These are phyloP conservation scores for Dione juno DNA, from an alignment of 2,888 invertebrate genomes.

Conservation along the genomic window DNA sequence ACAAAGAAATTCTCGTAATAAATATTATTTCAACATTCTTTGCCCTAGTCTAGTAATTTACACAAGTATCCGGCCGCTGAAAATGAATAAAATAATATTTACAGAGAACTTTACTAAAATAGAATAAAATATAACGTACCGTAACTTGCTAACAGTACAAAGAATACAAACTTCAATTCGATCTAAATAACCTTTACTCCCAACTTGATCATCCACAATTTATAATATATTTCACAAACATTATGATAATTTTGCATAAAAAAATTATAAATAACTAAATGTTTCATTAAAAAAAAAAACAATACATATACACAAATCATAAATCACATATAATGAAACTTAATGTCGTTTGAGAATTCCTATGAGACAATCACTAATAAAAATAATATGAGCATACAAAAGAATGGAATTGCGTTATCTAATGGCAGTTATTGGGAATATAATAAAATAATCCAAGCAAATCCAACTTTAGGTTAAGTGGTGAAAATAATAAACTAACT, in stretches of 20 bases:
- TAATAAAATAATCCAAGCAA: neutral
- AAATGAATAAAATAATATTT: slow-evolving; percentile 79
- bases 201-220: slow-evolving; percentile 42
- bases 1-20: slow-evolving; percentile 66
- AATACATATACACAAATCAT: no score
- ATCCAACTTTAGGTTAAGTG: slow-evolving; percentile 32
- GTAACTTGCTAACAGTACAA: slow-evolving; percentile 38
- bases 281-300: neutral
- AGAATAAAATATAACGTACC: slow-evolving; percentile 36
- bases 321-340: neutral
- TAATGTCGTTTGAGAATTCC: neutral
- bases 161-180: slow-evolving; percentile 37
- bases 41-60: slow-evolving; percentile 63
- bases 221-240: neutral
- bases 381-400: neutral
- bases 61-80: slow-evolving; percentile 56
- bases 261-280: neutral
- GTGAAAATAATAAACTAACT: neutral
- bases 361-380: neutral
- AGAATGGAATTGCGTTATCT: neutral
- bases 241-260: neutral
- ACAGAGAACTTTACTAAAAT: slow-evolving; percentile 64
- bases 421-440: slow-evolving; percentile 31
- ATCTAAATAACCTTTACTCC: slow-evolving; percentile 45
- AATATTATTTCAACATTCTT: slow-evolving; percentile 80